A percentile compares a stretch with the other conserved stretches of the same genome.
phyloP scores from a whole-genome alignment of 2,888 invertebrate genomes.

The Drosophila gaucha region DNA sequence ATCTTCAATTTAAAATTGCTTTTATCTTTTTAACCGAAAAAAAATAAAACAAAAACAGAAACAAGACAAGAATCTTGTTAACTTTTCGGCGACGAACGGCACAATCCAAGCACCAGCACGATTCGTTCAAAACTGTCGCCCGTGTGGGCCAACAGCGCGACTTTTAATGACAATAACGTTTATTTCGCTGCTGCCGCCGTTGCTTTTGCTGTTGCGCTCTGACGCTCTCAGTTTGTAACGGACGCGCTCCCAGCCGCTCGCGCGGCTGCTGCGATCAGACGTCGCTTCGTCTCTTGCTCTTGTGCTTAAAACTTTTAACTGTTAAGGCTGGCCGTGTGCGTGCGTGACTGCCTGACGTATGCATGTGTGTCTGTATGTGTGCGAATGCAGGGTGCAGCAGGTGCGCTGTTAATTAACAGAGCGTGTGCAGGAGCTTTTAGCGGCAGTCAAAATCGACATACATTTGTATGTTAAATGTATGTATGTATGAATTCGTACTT shows the following conservation, averaged over 20 bases:
- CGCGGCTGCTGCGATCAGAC: constrained; percentile 53
- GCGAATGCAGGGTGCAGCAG: constrained; percentile 37
- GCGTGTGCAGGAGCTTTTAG: constrained; percentile 5
- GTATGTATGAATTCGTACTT: not conserved
- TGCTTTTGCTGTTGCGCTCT: constrained; percentile 30
- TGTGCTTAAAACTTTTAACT: constrained; percentile 26
- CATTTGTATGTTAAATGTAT: too few species aligned
- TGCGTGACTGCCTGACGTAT: constrained; percentile 1
- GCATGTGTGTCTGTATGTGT: constrained; percentile 4
- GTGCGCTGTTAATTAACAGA: constrained; percentile 55
- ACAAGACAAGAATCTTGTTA: constrained; percentile 13
- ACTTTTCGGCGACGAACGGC: constrained; percentile 8
- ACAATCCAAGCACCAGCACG: constrained; percentile 61
- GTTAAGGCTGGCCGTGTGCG: constrained; percentile 39
- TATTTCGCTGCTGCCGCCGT: constrained; percentile 26
- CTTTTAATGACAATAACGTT: constrained; percentile 64
- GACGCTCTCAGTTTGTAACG: constrained; percentile 44
- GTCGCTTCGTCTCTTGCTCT: constrained; percentile 5
- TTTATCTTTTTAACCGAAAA: constrained; percentile 2
- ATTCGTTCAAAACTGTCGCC: constrained; percentile 69
- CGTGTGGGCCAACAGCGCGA: constrained; percentile 64
- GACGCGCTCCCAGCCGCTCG: constrained; percentile 34
- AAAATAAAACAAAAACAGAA: constrained; percentile 7
- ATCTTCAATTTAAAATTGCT: constrained; percentile 10
- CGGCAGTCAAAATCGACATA: too few species aligned